Conservation (phyloP, 2,113 vertebrate species). For the Urocitellus parryii region DNA sequence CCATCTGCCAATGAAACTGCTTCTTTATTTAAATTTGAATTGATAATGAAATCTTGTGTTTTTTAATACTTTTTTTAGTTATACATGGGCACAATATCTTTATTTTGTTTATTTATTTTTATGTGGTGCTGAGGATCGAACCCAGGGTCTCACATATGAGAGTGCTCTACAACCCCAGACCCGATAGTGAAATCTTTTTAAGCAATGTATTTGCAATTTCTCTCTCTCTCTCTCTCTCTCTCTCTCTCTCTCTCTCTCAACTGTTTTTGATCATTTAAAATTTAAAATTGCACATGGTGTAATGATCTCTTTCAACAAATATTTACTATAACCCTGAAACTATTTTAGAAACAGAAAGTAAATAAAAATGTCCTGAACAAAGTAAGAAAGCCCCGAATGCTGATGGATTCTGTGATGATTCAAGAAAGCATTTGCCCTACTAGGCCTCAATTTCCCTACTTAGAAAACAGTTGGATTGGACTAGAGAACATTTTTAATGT, state of each 20-base stretch:
- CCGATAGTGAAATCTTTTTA: slow-evolving; percentile 61
- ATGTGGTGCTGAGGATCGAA: no score
- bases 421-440: not conserved
- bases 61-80: no score
- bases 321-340: slow-evolving; percentile 48
- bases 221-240: not conserved
- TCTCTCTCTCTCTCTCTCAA: slow-evolving; percentile 34
- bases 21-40: slow-evolving; percentile 68
- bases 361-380: not conserved
- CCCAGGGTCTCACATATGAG: no score
- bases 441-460: not conserved
- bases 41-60: slow-evolving; percentile 52
- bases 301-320: slow-evolving; percentile 68
- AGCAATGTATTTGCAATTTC: slow-evolving; percentile 49
- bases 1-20: slow-evolving; percentile 60
- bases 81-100: no score
- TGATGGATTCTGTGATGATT: not conserved
- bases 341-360: slow-evolving; percentile 53
- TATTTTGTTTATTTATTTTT: no score
- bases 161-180: no score
- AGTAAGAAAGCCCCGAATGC: not conserved
- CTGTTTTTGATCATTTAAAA: slow-evolving; percentile 59
- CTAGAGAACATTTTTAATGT: not conserved
- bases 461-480: not conserved
- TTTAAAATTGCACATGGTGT: slow-evolving; percentile 22